A percentile compares a stretch with the other conserved stretches of the same genome.
These are phyloP conservation scores for Phymatocera aterrima DNA, from an alignment of 2,888 invertebrate genomes.

Conservation along the genomic window DNA sequence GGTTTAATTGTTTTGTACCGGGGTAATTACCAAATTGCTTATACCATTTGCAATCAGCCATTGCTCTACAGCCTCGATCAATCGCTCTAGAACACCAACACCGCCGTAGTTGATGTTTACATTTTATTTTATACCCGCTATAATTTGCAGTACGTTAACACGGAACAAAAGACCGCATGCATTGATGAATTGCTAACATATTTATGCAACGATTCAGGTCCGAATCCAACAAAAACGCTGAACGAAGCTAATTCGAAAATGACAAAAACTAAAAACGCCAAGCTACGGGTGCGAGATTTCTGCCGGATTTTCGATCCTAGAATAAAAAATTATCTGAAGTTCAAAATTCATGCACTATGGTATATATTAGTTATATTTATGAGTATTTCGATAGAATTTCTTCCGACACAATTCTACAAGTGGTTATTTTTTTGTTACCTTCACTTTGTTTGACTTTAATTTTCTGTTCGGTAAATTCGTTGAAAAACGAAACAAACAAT, in stretches of 20 bases:
- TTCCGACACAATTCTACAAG: not conserved
- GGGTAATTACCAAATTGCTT: constrained; percentile 72
- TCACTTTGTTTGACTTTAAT: not conserved
- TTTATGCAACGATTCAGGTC: too few relatives aligned
- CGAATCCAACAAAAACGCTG: too few relatives aligned
- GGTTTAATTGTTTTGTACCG: constrained; percentile 70
- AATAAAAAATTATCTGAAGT: too few relatives aligned
- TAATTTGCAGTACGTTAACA: not conserved
- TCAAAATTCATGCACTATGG: too few relatives aligned
- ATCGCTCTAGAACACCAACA: not conserved
- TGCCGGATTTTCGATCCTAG: too few relatives aligned
- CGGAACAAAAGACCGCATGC: not conserved
- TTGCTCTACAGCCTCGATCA: constrained; percentile 16
- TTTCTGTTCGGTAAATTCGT: not conserved
- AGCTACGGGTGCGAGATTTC: too few relatives aligned
- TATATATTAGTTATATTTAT: not conserved
- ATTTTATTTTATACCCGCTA: not conserved
- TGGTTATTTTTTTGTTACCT: not conserved
- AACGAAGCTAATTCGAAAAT: too few relatives aligned
- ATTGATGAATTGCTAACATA: too few relatives aligned
- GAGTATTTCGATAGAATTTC: not conserved
- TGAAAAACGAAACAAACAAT: not conserved
- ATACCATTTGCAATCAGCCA: constrained; percentile 68
- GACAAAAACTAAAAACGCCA: too few relatives aligned
- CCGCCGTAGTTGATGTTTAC: constrained; percentile 6